These are phyloP conservation scores for Myotis yumanensis DNA, from an alignment of 2,113 vertebrate genomes.

Conservation along the genomic window DNA sequence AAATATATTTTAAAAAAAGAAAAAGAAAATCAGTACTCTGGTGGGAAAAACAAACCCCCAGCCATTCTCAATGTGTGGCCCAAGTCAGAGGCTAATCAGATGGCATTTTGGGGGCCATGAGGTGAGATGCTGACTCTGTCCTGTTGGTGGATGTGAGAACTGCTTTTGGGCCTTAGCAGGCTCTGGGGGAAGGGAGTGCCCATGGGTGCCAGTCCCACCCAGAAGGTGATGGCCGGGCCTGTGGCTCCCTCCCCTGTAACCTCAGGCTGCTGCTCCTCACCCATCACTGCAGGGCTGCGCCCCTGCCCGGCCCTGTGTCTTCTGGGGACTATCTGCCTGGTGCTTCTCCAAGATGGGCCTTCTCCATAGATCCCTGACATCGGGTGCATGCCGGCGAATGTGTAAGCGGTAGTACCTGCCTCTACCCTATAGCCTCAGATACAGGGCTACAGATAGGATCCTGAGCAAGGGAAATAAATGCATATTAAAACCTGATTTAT, in stretches of 20 bases:
- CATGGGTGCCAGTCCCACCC: fast-evolving
- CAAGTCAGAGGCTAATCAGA: not conserved
- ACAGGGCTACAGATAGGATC: not conserved
- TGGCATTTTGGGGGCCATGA: fast-evolving
- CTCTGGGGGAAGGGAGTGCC: not conserved
- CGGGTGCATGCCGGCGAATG: fast-evolving
- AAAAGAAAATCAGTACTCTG: not conserved
- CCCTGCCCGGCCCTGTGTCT: not conserved
- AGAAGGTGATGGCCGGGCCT: not conserved
- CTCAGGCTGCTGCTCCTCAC: not conserved
- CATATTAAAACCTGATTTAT: not conserved
- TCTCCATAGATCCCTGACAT: not conserved
- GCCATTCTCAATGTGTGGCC: fast-evolving
- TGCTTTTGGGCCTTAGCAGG: not conserved
- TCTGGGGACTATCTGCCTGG: not conserved
- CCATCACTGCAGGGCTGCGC: fast-evolving
- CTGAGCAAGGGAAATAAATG: not conserved
- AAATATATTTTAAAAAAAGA: too few relatives aligned
- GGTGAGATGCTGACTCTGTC: fast-evolving
- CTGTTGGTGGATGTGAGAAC: not conserved
- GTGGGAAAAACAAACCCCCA: not conserved
- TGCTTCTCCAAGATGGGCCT: not conserved
- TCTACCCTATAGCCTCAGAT: not conserved
- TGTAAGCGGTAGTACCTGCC: not conserved
- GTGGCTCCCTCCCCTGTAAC: fast-evolving